Conservation (phyloP, 2,888 invertebrate species). For the Trissolcus japonicus region DNA sequence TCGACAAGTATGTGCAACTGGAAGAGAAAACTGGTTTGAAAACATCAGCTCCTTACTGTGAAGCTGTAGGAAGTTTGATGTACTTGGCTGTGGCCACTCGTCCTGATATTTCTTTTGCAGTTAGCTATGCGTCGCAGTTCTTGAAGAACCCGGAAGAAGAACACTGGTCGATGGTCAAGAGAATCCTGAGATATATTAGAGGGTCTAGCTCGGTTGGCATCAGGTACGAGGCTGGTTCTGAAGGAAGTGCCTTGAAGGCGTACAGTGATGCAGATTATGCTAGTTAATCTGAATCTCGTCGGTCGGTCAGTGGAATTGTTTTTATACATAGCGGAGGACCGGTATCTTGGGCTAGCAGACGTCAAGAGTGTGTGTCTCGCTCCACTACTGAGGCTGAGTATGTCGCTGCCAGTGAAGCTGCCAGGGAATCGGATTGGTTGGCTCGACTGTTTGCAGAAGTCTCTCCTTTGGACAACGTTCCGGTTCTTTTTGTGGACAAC, state of each 20-base stretch:
- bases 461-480: background rate
- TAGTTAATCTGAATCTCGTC: conserved; percentile 2
- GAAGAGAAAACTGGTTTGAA: background rate
- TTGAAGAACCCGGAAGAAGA: conserved; percentile 14
- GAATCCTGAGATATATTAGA: conserved; percentile 20
- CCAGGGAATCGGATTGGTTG: conserved; percentile 30
- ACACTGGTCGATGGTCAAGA: conserved; percentile 19
- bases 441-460: conserved; percentile 7
- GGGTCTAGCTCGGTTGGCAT: conserved; percentile 1
- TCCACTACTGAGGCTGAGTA: conserved; percentile 36
- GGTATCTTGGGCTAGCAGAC: conserved; percentile 18
- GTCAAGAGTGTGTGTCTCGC: conserved; percentile 14
- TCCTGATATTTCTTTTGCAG: conserved; percentile 28
- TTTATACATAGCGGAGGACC: conserved; percentile 15
- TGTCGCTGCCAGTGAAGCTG: conserved; percentile 28
- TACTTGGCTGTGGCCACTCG: conserved; percentile 24
- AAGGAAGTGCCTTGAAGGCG: background rate
- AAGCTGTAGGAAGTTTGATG: conserved; percentile 36
- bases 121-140: conserved; percentile 19
- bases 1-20: conserved; percentile 13
- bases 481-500: conserved; percentile 13
- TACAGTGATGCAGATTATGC: conserved; percentile 39
- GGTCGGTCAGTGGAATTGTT: conserved; percentile 21
- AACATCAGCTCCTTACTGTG: conserved; percentile 21
- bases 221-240: background rate